Percentiles rank a stretch among this genome's conserved stretches.
phyloP scores from a whole-genome alignment of 1,140 invertebrate genomes.

The Drosophila pruinosa region DNA sequence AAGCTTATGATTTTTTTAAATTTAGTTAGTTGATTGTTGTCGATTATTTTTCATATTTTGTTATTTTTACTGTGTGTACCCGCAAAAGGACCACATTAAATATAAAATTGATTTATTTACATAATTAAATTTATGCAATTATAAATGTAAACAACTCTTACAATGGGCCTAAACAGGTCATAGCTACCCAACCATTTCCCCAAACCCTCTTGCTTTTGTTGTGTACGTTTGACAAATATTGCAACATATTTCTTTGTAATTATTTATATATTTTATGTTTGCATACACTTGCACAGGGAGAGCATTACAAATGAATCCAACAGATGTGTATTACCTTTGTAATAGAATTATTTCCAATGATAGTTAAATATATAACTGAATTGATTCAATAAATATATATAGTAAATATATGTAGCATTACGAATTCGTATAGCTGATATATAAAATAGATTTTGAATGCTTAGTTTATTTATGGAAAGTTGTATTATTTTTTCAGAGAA shows the following conservation, averaged over 20 bases:
- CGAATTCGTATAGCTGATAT: background rate
- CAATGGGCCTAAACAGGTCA: conserved; percentile 24
- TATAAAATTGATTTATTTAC: conserved; percentile 77
- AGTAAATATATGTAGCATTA: background rate
- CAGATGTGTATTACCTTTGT: background rate
- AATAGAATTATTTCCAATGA: background rate
- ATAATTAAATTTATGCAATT: conserved; percentile 79
- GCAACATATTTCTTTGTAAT: conserved; percentile 69
- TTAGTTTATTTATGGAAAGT: no score
- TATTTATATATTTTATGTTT: conserved; percentile 55
- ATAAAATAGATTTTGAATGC: background rate
- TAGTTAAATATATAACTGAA: background rate
- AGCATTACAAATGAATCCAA: background rate
- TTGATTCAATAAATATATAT: no score
- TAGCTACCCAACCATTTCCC: background rate
- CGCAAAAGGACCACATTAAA: conserved; percentile 51
- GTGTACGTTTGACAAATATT: conserved; percentile 58
- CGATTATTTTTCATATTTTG: conserved; percentile 20
- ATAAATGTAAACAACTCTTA: conserved; percentile 68
- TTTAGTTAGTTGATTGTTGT: conserved; percentile 53
- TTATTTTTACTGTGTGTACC: background rate
- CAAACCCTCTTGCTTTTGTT: background rate
- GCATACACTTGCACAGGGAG: conserved; percentile 5
- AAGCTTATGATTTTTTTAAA: conserved; percentile 45
- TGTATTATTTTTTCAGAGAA: no score